A percentile compares a stretch with the other conserved stretches of the same genome.
These are phyloP conservation scores for Picus viridis DNA, from an alignment of 2,797 vertebrate genomes.

Conservation along the genomic window DNA sequence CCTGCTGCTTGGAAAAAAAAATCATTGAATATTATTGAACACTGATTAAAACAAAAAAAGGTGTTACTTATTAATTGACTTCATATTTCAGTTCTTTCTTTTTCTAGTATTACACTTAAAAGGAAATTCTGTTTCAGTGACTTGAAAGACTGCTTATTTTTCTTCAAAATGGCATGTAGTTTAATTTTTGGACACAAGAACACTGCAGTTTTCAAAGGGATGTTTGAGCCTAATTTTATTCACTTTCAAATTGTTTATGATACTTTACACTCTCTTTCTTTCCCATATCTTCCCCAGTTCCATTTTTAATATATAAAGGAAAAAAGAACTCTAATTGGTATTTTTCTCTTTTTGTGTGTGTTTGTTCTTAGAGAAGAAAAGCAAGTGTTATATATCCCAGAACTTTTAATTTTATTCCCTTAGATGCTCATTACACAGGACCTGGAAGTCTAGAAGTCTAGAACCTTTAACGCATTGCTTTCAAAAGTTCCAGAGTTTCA, in stretches of 20 bases:
- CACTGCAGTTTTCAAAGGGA: neutral
- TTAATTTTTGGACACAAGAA: neutral
- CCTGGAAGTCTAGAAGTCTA: constrained; percentile 7
- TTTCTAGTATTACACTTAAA: neutral
- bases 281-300: neutral
- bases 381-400: neutral
- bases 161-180: neutral
- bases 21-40: neutral
- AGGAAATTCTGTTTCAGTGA: neutral
- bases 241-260: neutral
- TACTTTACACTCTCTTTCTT: neutral
- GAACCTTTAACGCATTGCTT: neutral
- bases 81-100: neutral
- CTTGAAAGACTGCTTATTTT: neutral
- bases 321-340: neutral
- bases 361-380: neutral
- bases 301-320: neutral
- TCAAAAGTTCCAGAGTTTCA: constrained; percentile 9
- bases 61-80: neutral
- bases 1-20: neutral
- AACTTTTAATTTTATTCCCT: neutral
- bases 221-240: neutral
- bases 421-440: neutral
- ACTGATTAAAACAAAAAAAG: too few species aligned
- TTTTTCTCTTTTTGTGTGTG: neutral